Evolutionary conservation across 2,888 invertebrate species (phyloP).

Genomic region (Coelinius sp.): DNA sequence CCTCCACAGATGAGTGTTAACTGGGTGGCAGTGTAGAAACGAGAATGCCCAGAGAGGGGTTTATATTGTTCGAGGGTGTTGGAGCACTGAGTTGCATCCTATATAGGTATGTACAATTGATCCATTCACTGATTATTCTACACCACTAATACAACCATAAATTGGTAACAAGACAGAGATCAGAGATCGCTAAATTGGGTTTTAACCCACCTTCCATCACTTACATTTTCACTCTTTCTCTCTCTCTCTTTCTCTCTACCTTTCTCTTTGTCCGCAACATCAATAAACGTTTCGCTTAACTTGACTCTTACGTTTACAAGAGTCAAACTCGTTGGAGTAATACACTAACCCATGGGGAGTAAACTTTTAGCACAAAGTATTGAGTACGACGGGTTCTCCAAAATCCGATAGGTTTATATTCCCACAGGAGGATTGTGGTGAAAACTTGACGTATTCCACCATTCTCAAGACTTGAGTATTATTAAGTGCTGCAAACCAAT

Average conservation of each 20-base stretch:
- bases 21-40: neutral
- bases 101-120: neutral
- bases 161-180: slow-evolving; percentile 24
- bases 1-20: slow-evolving; percentile 18
- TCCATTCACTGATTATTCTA: slow-evolving; percentile 16
- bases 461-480: neutral
- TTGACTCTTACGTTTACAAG: slow-evolving; percentile 49
- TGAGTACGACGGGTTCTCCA: slow-evolving; percentile 40
- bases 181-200: slow-evolving; percentile 21
- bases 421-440: slow-evolving; percentile 20
- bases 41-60: neutral
- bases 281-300: slow-evolving; percentile 57
- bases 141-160: slow-evolving; percentile 15
- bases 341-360: slow-evolving; percentile 45
- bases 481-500: slow-evolving; percentile 2
- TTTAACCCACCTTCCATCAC: no score
- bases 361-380: slow-evolving; percentile 52
- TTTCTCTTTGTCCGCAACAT: slow-evolving; percentile 38
- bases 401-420: slow-evolving; percentile 26
- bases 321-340: neutral
- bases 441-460: slow-evolving; percentile 19
- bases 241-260: neutral
- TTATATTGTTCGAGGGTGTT: slow-evolving; percentile 11
- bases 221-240: neutral
- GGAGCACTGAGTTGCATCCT: neutral